Percentiles rank a stretch among this genome's conserved stretches.
Conservation (phyloP, 2,888 invertebrate genomes). For the Callyntrura sp. region DNA sequence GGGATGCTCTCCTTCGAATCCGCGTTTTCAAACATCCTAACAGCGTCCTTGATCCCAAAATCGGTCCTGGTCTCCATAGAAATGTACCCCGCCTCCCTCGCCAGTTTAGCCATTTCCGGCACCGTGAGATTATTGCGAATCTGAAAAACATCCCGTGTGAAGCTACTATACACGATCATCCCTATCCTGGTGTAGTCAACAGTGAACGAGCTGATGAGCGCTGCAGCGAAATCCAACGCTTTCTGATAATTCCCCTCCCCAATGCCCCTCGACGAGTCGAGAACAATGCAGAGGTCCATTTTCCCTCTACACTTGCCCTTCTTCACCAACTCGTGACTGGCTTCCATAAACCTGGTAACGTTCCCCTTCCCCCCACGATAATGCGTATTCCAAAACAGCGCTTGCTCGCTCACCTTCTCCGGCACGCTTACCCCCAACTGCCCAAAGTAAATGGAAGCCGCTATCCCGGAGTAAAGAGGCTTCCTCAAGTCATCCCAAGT, state of each 20-base stretch:
- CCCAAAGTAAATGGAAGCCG: conserved; percentile 70
- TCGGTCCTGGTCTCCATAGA: conserved; percentile 65
- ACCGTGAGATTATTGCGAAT: conserved; percentile 27
- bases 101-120: conserved; percentile 13
- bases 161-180: conserved; percentile 63
- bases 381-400: conserved; percentile 59
- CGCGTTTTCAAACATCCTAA: conserved; percentile 63
- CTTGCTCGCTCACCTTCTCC: conserved; percentile 64
- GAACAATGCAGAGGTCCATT: conserved; percentile 74
- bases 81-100: conserved; percentile 33
- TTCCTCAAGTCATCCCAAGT: conserved; percentile 47
- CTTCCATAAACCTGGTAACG: not conserved
- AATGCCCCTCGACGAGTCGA: conserved; percentile 79
- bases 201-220: conserved; percentile 61
- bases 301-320: conserved; percentile 67
- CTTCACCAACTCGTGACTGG: conserved; percentile 8
- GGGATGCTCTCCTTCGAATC: conserved; percentile 37
- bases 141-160: conserved; percentile 4
- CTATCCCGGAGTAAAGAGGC: conserved; percentile 79
- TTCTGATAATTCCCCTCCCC: conserved; percentile 22
- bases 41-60: conserved; percentile 24
- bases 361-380: conserved; percentile 66
- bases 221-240: conserved; percentile 65
- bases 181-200: conserved; percentile 63
- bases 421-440: conserved; percentile 55